Evolutionary conservation across 2,113 vertebrate species (phyloP).

Genomic region (Aramus guarauna): DNA sequence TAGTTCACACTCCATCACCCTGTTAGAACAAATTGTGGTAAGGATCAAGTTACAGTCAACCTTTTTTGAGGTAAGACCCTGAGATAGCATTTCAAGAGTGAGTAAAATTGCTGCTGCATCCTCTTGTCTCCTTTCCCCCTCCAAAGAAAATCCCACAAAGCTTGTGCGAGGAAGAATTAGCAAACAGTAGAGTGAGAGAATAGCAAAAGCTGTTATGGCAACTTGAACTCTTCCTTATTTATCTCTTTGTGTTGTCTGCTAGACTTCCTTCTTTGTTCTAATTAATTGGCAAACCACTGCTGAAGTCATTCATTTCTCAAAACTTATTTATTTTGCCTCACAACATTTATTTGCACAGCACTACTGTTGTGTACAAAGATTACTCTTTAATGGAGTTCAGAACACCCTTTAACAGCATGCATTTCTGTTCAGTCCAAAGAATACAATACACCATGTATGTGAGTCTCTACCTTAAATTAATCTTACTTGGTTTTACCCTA

Average conservation of each 20-base stretch:
- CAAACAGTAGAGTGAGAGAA: neutral
- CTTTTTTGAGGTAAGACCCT: neutral
- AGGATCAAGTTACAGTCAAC: slow-evolving; percentile 22
- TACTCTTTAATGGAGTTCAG: slow-evolving; percentile 70
- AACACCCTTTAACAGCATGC: slow-evolving; percentile 55
- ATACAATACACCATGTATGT: neutral
- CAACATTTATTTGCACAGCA: slow-evolving; percentile 66
- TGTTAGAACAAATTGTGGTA: neutral
- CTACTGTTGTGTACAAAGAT: slow-evolving; percentile 67
- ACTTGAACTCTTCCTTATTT: slow-evolving; percentile 26
- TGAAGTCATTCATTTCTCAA: slow-evolving; percentile 70
- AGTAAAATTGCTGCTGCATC: neutral
- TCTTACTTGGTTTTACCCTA: slow-evolving; percentile 56
- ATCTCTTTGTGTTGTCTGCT: slow-evolving; percentile 35
- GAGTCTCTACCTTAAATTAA: slow-evolving; percentile 63
- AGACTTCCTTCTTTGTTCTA: slow-evolving; percentile 61
- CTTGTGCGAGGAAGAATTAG: neutral
- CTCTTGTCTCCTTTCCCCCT: neutral
- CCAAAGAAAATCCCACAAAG: neutral
- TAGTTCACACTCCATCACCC: neutral
- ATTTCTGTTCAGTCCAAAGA: slow-evolving; percentile 61
- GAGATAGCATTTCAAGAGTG: neutral
- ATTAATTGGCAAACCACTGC: slow-evolving; percentile 72
- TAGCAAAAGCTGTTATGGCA: neutral
- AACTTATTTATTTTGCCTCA: slow-evolving; percentile 73